Evolutionary conservation across 1,140 invertebrate genomes (phyloP).

Genomic region (Hormaphis cornu): DNA sequence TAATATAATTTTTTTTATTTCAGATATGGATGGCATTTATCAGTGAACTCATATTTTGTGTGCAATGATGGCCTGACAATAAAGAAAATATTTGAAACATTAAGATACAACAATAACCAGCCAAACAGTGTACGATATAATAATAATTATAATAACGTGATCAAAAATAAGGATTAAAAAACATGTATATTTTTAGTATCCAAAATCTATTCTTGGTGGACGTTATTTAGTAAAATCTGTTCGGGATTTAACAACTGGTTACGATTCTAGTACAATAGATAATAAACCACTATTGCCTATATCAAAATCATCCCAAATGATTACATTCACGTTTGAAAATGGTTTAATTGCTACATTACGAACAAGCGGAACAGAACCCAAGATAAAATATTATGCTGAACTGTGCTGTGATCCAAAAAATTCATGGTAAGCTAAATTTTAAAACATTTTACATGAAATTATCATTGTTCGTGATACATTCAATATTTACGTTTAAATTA

Average conservation of each 20-base stretch:
- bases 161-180: neutral
- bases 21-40: constrained; percentile 74
- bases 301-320: constrained; percentile 80
- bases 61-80: constrained; percentile 67
- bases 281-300: constrained; percentile 66
- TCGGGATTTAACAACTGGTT: constrained; percentile 82
- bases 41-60: constrained; percentile 79
- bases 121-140: constrained; percentile 50
- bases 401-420: constrained; percentile 59
- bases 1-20: neutral
- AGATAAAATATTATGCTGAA: constrained; percentile 96
- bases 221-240: constrained; percentile 63
- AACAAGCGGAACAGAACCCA: constrained; percentile 97
- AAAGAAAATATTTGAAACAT: constrained; percentile 66
- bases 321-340: constrained; percentile 88
- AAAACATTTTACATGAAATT: neutral
- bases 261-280: constrained; percentile 64
- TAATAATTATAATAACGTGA: neutral
- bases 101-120: constrained; percentile 64
- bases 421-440: constrained; percentile 46
- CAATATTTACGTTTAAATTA: neutral
- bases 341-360: constrained; percentile 79
- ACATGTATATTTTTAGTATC: constrained; percentile 59
- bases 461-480: too few relatives aligned
- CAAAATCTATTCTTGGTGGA: constrained; percentile 55